Percentiles rank a stretch among this genome's conserved stretches.
Evolutionary conservation across 1,140 invertebrate species (phyloP).

Genomic region (Solen grandis): DNA sequence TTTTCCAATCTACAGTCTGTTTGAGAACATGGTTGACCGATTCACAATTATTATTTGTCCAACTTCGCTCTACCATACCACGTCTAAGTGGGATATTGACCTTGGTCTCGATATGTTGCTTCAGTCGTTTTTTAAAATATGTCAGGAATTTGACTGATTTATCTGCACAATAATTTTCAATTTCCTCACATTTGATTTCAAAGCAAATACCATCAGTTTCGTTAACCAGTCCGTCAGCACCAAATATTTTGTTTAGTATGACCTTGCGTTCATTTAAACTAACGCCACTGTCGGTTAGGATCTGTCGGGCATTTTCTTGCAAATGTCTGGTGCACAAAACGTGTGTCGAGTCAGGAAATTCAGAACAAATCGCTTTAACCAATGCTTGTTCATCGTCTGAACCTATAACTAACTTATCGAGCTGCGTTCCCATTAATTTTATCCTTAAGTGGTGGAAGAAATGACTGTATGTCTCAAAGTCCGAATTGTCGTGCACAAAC

Average conservation of each 20-base stretch:
- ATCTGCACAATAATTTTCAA: constrained; percentile 3
- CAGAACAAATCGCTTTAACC: constrained; percentile 32
- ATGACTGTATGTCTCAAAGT: too few species aligned
- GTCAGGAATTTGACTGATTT: constrained; percentile 44
- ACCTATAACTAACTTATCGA: too few species aligned
- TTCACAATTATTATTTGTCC: constrained; percentile 55
- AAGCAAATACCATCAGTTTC: constrained; percentile 44
- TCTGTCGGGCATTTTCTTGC: constrained; percentile 29
- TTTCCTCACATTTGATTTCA: constrained; percentile 34
- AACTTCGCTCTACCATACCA: constrained; percentile 19
- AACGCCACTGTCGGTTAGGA: constrained; percentile 7
- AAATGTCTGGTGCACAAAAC: constrained; percentile 41
- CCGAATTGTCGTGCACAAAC: too few species aligned
- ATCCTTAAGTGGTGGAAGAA: too few species aligned
- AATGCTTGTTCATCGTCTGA: constrained; percentile 45
- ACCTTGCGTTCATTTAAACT: not conserved
- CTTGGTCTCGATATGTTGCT: not conserved
- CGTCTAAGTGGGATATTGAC: not conserved
- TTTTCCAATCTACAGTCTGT: constrained; percentile 26
- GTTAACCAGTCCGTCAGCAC: constrained; percentile 29
- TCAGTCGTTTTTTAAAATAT: constrained; percentile 27
- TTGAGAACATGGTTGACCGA: constrained; percentile 38
- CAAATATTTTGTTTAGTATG: constrained; percentile 40
- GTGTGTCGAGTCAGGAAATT: constrained; percentile 36
- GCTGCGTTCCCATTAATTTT: too few species aligned